Evolutionary conservation across 2,113 vertebrate genomes (phyloP).

Genomic region (Dunckerocampus dactyliophorus): DNA sequence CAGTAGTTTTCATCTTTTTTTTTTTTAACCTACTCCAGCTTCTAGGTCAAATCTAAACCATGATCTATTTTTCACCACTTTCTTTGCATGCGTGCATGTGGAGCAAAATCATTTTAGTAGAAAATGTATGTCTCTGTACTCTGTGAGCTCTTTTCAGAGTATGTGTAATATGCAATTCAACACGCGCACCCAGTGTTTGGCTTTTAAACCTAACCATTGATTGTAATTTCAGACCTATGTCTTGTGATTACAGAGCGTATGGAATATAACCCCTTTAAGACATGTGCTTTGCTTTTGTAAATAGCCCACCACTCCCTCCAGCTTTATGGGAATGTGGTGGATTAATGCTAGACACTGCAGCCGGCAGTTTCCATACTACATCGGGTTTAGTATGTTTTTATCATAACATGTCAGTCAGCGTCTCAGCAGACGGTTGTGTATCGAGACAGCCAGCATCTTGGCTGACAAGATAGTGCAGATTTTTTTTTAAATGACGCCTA

Average conservation of each 20-base stretch:
- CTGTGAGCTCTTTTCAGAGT: slow-evolving; percentile 2
- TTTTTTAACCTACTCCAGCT: not conserved
- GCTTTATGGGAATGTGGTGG: slow-evolving; percentile 28
- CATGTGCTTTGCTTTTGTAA: slow-evolving; percentile 39
- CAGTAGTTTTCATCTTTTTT: not conserved
- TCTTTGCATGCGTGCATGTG: not conserved
- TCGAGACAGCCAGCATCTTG: slow-evolving; percentile 39
- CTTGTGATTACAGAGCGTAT: slow-evolving; percentile 46
- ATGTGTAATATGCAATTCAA: not conserved
- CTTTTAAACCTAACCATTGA: slow-evolving; percentile 40
- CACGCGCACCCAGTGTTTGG: slow-evolving; percentile 4
- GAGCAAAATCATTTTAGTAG: not conserved
- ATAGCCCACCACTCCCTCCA: slow-evolving; percentile 41
- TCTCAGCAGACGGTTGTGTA: slow-evolving; percentile 45
- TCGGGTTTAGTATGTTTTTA: slow-evolving; percentile 34
- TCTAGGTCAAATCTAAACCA: not conserved
- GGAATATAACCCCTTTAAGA: slow-evolving; percentile 33
- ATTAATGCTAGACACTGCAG: slow-evolving; percentile 30
- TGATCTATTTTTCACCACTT: not conserved
- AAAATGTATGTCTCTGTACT: not conserved
- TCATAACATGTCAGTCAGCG: slow-evolving; percentile 31
- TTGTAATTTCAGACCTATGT: slow-evolving; percentile 49
- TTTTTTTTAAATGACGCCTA: slow-evolving; percentile 25
- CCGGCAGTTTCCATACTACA: slow-evolving; percentile 30
- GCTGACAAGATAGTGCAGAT: slow-evolving; percentile 49